These are phyloP conservation scores for Planiliza haematocheilus DNA, from an alignment of 2,113 vertebrate species.

Conservation along the genomic window DNA sequence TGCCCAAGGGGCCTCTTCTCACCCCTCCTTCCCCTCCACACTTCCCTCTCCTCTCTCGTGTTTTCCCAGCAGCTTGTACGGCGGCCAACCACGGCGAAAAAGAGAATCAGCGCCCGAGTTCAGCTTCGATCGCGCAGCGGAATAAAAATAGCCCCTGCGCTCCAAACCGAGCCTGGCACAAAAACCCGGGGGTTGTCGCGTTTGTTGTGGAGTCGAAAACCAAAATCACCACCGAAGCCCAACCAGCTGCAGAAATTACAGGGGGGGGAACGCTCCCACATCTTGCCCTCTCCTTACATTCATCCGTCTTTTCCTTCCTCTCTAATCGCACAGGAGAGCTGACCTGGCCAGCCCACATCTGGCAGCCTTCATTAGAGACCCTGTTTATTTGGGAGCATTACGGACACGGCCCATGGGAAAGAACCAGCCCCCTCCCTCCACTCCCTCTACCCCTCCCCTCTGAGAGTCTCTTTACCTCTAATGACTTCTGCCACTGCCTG, in stretches of 20 bases:
- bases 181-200: conserved; percentile 33
- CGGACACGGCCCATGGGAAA: conserved; percentile 78
- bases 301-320: conserved; percentile 69
- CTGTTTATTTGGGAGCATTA: conserved; percentile 76
- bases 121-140: conserved; percentile 18
- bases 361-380: conserved; percentile 80
- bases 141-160: conserved; percentile 57
- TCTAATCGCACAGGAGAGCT: conserved; percentile 78
- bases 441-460: not conserved
- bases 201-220: conserved; percentile 73
- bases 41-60: conserved; percentile 47
- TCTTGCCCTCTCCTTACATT: conserved; percentile 55
- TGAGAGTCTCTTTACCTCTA: conserved; percentile 64
- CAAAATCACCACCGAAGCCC: conserved; percentile 63
- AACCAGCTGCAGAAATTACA: conserved; percentile 71
- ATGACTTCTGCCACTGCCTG: conserved; percentile 70
- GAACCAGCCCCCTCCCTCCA: conserved; percentile 40
- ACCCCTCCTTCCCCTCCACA: conserved; percentile 32
- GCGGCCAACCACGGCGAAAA: conserved; percentile 31
- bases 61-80: conserved; percentile 33
- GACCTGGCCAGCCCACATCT: conserved; percentile 82
- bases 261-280: conserved; percentile 66
- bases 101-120: conserved; percentile 18
- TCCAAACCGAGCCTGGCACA: conserved; percentile 47
- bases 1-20: conserved; percentile 42